Conservation (phyloP, 2,888 invertebrate species). For the Heliconius aoede region DNA sequence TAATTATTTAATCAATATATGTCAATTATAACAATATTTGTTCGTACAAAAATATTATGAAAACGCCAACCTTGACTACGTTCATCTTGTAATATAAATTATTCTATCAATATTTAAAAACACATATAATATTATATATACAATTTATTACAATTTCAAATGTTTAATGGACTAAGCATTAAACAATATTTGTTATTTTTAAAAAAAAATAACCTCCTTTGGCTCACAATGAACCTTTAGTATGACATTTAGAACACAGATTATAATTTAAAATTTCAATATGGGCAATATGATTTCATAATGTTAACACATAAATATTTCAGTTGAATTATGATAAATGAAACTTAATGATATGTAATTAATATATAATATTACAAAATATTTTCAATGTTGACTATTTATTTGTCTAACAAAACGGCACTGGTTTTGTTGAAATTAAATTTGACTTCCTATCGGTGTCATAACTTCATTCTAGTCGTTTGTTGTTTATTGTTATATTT, state of each 20-base stretch:
- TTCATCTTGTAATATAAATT: slow-evolving; percentile 46
- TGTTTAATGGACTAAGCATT: neutral
- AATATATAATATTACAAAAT: too few relatives aligned
- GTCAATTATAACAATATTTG: neutral
- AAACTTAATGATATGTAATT: too few relatives aligned
- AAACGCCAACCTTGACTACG: slow-evolving; percentile 47
- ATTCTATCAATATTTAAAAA: neutral
- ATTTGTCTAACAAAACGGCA: too few relatives aligned
- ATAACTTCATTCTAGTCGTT: neutral
- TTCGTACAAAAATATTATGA: neutral
- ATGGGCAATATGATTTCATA: too few relatives aligned
- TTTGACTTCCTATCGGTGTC: neutral
- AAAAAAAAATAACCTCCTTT: neutral
- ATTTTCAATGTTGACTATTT: too few relatives aligned
- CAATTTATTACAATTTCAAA: neutral
- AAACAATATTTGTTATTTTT: neutral
- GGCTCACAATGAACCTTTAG: neutral
- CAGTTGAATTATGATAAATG: neutral
- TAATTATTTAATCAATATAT: slow-evolving; percentile 20
- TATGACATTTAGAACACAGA: neutral
- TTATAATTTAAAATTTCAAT: neutral
- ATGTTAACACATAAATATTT: too few relatives aligned
- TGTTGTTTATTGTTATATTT: neutral
- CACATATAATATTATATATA: neutral
- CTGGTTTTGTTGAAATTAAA: neutral